Evolutionary conservation across 2,888 invertebrate species (phyloP).

Genomic region (Polyommatus iphigenia): DNA sequence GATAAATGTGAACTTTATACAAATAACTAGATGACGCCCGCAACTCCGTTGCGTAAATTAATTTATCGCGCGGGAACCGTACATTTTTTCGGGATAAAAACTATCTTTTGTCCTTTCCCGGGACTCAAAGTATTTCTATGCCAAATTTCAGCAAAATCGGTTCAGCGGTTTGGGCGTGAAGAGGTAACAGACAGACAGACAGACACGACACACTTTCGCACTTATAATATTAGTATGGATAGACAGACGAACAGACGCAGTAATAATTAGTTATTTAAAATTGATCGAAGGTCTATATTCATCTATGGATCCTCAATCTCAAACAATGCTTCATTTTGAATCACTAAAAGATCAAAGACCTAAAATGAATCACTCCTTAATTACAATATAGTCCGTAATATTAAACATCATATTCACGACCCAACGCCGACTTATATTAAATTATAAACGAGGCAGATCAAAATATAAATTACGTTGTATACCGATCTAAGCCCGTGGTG

Average conservation of each 20-base stretch:
- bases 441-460: conserved; percentile 12
- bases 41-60: no score
- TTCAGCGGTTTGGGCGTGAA: no score
- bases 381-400: neutral
- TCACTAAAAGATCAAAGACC: conserved; percentile 5
- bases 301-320: neutral
- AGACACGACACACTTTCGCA: no score
- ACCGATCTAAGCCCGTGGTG: neutral
- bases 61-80: no score
- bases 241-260: neutral
- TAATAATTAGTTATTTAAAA: neutral
- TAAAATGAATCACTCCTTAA: conserved; percentile 4
- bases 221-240: no score
- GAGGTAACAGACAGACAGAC: no score
- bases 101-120: no score
- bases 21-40: no score
- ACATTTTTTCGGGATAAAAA: no score
- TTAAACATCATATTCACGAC: neutral
- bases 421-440: neutral
- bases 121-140: no score
- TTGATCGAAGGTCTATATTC: neutral
- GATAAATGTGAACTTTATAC: neutral
- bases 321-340: neutral
- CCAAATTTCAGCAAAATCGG: no score
- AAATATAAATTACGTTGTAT: conserved; percentile 13